Conservation (phyloP, 1,140 invertebrate species). For the Trichoplusia ni region DNA sequence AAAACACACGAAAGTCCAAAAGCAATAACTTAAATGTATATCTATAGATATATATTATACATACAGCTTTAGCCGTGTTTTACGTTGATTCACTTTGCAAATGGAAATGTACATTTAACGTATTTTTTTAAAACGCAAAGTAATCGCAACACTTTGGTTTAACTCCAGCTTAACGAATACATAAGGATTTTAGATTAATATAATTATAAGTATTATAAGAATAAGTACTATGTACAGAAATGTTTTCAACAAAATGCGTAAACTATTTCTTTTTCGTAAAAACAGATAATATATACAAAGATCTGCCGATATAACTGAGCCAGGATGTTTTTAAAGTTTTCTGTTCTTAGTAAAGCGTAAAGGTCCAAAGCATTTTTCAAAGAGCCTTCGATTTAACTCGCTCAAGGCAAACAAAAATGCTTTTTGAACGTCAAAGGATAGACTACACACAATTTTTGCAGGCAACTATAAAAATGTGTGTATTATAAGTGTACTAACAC, state of each 20-base stretch:
- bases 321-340: slow-evolving; percentile 56
- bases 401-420: slow-evolving; percentile 74
- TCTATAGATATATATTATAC: slow-evolving; percentile 45
- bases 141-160: slow-evolving; percentile 81
- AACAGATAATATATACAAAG: slow-evolving; percentile 76
- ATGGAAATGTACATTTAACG: slow-evolving; percentile 51
- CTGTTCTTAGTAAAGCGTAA: neutral
- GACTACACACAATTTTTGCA: slow-evolving; percentile 77
- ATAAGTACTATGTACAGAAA: slow-evolving; percentile 56
- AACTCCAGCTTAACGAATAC: slow-evolving; percentile 75
- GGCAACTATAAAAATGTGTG: slow-evolving; percentile 78
- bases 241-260: slow-evolving; percentile 40
- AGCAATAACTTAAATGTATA: slow-evolving; percentile 33
- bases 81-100: slow-evolving; percentile 57
- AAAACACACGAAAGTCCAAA: slow-evolving; percentile 36
- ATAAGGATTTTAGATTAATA: slow-evolving; percentile 32
- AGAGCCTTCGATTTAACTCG: slow-evolving; percentile 57
- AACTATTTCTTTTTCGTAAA: slow-evolving; percentile 44
- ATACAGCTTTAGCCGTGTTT: slow-evolving; percentile 59
- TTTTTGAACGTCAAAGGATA: slow-evolving; percentile 41
- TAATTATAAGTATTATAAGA: slow-evolving; percentile 19
- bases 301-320: slow-evolving; percentile 72
- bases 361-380: slow-evolving; percentile 68
- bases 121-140: slow-evolving; percentile 63
- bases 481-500: too few species aligned